A percentile compares a stretch with the other conserved stretches of the same genome.
These are phyloP conservation scores for Alviniconcha strummeri DNA, from an alignment of 2,888 invertebrate species.

Conservation along the genomic window DNA sequence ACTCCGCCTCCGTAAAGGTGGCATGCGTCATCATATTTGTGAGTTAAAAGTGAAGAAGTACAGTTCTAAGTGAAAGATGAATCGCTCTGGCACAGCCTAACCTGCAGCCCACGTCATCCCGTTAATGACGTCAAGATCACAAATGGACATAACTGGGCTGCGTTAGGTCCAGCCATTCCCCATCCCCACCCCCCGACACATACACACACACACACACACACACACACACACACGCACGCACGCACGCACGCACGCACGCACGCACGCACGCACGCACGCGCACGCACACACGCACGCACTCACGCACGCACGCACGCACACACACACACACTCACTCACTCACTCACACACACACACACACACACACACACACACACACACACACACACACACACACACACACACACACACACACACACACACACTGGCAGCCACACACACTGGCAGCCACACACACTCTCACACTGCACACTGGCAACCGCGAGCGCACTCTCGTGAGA, in stretches of 20 bases:
- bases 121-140: too few relatives aligned
- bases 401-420: conserved; percentile 21
- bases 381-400: conserved; percentile 13
- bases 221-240: background rate
- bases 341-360: conserved; percentile 6
- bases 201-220: background rate
- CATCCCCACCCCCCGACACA: background rate
- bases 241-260: background rate
- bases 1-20: too few relatives aligned
- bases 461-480: background rate
- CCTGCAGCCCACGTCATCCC: too few relatives aligned
- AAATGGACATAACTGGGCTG: too few relatives aligned
- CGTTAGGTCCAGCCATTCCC: too few relatives aligned
- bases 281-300: background rate
- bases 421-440: conserved; percentile 8
- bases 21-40: too few relatives aligned
- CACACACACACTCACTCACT: conserved; percentile 5
- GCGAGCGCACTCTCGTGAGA: too few relatives aligned
- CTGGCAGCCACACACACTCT: conserved; percentile 8
- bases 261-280: background rate
- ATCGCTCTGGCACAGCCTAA: too few relatives aligned
- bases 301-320: conserved; percentile 5
- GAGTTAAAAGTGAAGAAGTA: too few relatives aligned
- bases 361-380: conserved; percentile 20
- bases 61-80: too few relatives aligned